Base-by-base conservation (phyloP, 2,797 vertebrate species). In the Enteromius treurensis region DNA sequence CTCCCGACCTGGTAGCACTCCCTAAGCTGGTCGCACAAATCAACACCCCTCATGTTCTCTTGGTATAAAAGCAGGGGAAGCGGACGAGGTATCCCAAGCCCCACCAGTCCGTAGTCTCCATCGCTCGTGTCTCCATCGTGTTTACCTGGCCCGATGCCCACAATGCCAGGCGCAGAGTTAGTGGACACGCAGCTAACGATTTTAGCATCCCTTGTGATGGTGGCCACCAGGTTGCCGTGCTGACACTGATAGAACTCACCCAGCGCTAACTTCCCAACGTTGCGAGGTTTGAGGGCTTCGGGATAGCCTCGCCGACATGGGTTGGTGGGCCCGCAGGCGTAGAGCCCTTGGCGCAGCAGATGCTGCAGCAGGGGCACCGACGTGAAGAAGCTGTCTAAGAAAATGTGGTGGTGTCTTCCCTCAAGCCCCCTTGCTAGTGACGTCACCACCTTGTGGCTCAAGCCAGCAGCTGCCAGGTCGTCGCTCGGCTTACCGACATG, bases 221-320 rank as follows among this genome's bases (percentile, higher is more conserved):
- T 95, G 34, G 94, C 94, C 14, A 95, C 92, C 65, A 96, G 88
- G 91, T 95, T 95, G 47, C 95, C 95, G 0, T 92, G 93, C 88
- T 96, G 95, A 88, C 95, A 96, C 91, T 96, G 95, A 88, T 95
- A 95, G 89, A 96, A 96, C 90, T 95, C 94, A 0, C 95, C 95
- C 58, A 92, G 93, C 9, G 92, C 91, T 71, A 95, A 91, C 89
- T 95, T 95, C 45, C 95, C 95, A 0, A 96, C 92, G 1, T 95
- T 95, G 5, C 93, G 90, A 0, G 94, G 94, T 21, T 92, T 93
- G 2, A 95, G 94, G 29, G 94, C 92, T 53, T 94, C 93, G 0
- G 95, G 95, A 89, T 95, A 95, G 13, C 95, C 95, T 58, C 73
- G 92, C 45, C 95, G 95, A 1, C 88, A 89, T 0, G 95, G 91